Conservation (phyloP, 1,140 invertebrate species). For the Diachasmimorpha longicaudata region DNA sequence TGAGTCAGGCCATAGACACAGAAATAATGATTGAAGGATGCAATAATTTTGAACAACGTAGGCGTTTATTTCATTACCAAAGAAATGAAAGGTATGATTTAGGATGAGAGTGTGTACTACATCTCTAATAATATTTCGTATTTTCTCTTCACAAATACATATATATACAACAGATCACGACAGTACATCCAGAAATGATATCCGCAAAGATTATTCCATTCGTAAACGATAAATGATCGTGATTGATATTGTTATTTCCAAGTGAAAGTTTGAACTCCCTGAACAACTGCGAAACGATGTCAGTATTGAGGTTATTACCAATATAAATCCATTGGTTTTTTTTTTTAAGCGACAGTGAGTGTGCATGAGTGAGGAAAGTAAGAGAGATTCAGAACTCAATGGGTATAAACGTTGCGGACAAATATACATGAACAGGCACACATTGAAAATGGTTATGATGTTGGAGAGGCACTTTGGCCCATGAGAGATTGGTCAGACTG, state of each 20-base stretch:
- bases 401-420: neutral
- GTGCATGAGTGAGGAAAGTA: neutral
- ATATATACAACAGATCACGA: too few relatives aligned
- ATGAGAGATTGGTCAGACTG: slow-evolving; percentile 25
- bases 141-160: too few relatives aligned
- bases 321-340: neutral
- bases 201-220: too few relatives aligned
- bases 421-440: neutral
- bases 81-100: too few relatives aligned
- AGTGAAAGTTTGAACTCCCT: neutral
- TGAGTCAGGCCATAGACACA: too few relatives aligned
- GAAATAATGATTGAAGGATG: too few relatives aligned
- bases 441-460: neutral
- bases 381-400: neutral
- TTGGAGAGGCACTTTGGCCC: neutral
- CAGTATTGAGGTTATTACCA: neutral
- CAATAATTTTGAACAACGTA: too few relatives aligned
- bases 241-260: neutral
- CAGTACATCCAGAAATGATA: too few relatives aligned
- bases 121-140: too few relatives aligned
- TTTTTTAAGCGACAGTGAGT: neutral
- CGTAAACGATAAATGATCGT: neutral
- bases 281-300: neutral
- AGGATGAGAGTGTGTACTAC: too few relatives aligned
- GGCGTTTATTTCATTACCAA: too few relatives aligned